Conservation (phyloP, 2,888 invertebrate genomes). For the Rhaphigaster nebulosa region DNA sequence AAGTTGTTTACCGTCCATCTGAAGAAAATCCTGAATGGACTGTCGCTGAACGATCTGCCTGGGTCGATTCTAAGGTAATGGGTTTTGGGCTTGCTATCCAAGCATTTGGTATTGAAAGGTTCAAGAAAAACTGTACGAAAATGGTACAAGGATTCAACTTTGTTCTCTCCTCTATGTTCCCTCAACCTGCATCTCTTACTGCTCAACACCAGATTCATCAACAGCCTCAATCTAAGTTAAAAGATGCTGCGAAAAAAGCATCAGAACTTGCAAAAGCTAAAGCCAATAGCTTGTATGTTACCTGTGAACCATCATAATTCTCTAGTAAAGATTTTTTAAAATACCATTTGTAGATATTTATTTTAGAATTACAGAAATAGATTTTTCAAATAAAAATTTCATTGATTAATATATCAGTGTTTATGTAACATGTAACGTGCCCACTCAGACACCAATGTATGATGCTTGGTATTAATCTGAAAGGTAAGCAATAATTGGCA, state of each 20-base stretch:
- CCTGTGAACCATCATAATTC: constrained; percentile 63
- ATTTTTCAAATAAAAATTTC: constrained; percentile 18
- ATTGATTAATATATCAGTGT: background rate
- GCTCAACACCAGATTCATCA: constrained; percentile 62
- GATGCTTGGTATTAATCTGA: background rate
- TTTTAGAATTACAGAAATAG: constrained; percentile 6
- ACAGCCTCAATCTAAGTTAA: constrained; percentile 72
- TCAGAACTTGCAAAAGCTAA: constrained; percentile 82
- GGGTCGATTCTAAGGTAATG: constrained; percentile 90
- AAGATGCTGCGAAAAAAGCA: constrained; percentile 84
- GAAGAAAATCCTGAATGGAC: constrained; percentile 82
- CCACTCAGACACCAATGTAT: background rate
- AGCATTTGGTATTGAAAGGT: constrained; percentile 90
- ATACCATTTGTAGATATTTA: constrained; percentile 1
- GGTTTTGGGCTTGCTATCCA: constrained; percentile 91
- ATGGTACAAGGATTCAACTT: constrained; percentile 89
- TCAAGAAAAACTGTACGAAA: constrained; percentile 87
- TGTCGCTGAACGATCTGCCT: constrained; percentile 84
- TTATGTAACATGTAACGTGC: background rate
- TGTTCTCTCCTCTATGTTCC: constrained; percentile 83
- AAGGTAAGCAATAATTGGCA: background rate
- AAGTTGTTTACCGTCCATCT: constrained; percentile 84
- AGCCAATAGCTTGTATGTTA: constrained; percentile 67
- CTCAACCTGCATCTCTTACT: constrained; percentile 67
- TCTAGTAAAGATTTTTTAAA: constrained; percentile 36